Evolutionary conservation across 2,113 vertebrate species (phyloP), one percentile per base, ranked within the genome.

Genomic region (Sinocyclocheilus grahami): DNA sequence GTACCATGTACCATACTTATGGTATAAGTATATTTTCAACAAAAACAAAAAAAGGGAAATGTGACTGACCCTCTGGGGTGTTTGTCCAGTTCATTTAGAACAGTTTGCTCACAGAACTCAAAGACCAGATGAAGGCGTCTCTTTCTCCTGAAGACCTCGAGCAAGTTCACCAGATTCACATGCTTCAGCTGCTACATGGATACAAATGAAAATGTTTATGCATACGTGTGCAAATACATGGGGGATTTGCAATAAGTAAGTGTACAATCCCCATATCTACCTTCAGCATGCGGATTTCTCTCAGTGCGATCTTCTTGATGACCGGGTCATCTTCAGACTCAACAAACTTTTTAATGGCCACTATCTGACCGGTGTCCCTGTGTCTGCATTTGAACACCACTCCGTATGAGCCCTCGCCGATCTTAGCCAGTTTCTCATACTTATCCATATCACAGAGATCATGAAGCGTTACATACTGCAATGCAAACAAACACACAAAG

Each of bases 31-130:
- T 6, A 42, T 42, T 7, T 1, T 42, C 5, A 7, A 6, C 1
- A 6, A 7, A 27, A 27, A 27, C 27, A 1, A 42, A 42, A 42
- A 42, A 42, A 42, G 6, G 72, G 7, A 62, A 37, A 65, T 42
- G 13, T 67, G 75, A 92, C 95, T 88, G 88, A 97, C 97, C 96
- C 96, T 76, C 94, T 90, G 5, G 96, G 95, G 86, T 96, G 95
- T 89, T 92, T 95, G 92, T 97, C 96, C 92, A 97, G 93, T 85
- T 97, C 96, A 3, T 96, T 95, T 79, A 97, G 94, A 85, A 97
- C 96, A 0, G 96, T 97, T 89, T 97, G 97, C 60, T 97, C 97
- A 82, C 96, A 97, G 92, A 97, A 97, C 92, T 97, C 96, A 85
- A 97, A 96, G 62, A 97, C 96, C 76, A 97, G 90, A 85, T 97